Base-by-base conservation (phyloP, 2,888 invertebrate species). In the Drosophila bunnanda region DNA sequence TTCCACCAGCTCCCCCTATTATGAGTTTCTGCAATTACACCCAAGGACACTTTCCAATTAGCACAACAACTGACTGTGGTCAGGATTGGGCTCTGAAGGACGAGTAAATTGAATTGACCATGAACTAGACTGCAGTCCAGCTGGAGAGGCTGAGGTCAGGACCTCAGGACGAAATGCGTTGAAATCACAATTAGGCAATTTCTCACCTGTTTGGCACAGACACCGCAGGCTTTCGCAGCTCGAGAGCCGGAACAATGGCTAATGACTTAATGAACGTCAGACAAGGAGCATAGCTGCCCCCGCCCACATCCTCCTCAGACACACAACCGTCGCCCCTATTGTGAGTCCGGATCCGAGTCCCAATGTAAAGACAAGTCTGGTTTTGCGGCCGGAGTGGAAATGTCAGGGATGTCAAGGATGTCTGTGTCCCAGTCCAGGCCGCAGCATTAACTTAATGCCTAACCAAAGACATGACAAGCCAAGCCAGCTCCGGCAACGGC, bases 181-280 rank as follows among this genome's bases (percentile, higher is more conserved):
- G 81, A 85, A 89, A 81, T 81, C 79, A 88, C 89, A 89, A 82
- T 88, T 88, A 85, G 79, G 89, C 82, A 89, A 85, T 89, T 85
- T 89, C 88, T 81, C 89, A 85, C 89, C 85, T 89, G 85, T 84
- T 79, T 74, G 77, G 66, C 71, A 70, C 73, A 69, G 52, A 65
- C 61, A 68, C 68, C 59, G 57, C 60, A 79, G 61, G 56, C 54
- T 17, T 43, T 38, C 39, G 53, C 77, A 56, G 61, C 64, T 54
- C 61, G 57, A 79, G 67, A 66, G 67, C 72, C 75, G 71, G 69
- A 87, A 89, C 89, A 80, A 82, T 79, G 79, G 78, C 80, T 79
- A 85, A 85, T 85, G 85, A 85, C 89, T 85, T 89, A 85, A 85
- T 85, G 85, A 85, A 89, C 75, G 75, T 72, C 82, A 56, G 68